phyloP scores from a whole-genome alignment of 2,888 invertebrate genomes.

The Ochlodes sylvanus region DNA sequence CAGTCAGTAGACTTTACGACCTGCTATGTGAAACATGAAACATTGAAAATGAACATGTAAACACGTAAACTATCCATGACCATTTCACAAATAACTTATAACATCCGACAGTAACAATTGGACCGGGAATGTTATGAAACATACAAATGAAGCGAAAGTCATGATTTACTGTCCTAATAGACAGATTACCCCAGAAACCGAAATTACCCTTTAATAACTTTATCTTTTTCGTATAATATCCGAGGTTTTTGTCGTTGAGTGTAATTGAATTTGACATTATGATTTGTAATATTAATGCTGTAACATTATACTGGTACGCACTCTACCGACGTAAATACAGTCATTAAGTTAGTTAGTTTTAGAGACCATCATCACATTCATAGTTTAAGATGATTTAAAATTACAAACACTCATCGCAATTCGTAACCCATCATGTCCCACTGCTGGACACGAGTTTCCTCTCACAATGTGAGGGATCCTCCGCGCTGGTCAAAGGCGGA shows the following conservation, averaged over 20 bases:
- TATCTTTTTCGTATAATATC: conserved; percentile 36
- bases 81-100: conserved; percentile 46
- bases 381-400: no score
- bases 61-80: conserved; percentile 25
- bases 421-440: no score
- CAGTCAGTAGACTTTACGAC: conserved; percentile 14
- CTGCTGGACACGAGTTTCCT: no score
- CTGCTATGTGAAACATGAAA: conserved; percentile 10
- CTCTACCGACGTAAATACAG: no score
- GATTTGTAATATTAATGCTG: background rate
- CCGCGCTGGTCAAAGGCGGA: no score
- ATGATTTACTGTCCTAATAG: conserved; percentile 59
- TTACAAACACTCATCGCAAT: no score
- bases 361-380: no score
- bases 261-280: conserved; percentile 47
- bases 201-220: conserved; percentile 64
- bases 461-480: no score
- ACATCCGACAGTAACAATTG: conserved; percentile 55
- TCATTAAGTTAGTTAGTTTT: no score
- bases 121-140: conserved; percentile 54
- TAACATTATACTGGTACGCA: no score
- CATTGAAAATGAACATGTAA: conserved; percentile 27
- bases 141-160: conserved; percentile 59
- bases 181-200: conserved; percentile 51
- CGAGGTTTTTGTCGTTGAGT: conserved; percentile 38